Evolutionary conservation across 1,140 invertebrate species (phyloP).

Genomic region (Hormaphis cornu): DNA sequence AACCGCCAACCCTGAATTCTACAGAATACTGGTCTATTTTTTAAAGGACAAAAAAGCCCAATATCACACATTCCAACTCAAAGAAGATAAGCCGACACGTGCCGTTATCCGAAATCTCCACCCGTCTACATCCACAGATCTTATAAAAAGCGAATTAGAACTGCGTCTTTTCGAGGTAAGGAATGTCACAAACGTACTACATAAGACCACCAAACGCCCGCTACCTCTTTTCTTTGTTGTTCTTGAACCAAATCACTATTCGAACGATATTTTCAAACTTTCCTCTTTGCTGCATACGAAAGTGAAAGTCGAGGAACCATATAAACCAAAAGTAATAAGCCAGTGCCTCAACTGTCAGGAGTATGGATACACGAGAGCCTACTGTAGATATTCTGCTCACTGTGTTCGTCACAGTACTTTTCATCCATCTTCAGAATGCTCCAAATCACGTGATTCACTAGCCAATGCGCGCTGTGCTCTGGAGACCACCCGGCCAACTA

Average conservation of each 20-base stretch:
- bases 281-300: neutral
- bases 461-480: neutral
- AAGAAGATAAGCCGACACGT: neutral
- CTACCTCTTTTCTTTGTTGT: slow-evolving; percentile 5
- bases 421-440: neutral
- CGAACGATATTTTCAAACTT: neutral
- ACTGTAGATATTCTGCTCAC: neutral
- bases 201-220: neutral
- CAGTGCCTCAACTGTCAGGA: neutral
- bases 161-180: neutral
- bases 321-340: neutral
- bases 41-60: neutral
- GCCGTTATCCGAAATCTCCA: neutral
- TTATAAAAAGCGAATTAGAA: neutral
- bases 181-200: neutral
- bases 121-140: neutral
- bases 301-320: neutral
- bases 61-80: neutral
- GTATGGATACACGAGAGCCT: slow-evolving; percentile 14
- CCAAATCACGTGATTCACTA: neutral
- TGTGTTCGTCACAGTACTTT: neutral
- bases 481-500: neutral
- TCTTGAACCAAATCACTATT: neutral
- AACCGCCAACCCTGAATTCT: no score
- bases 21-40: neutral